Conservation (phyloP, 2,888 invertebrate genomes). For the Hypercompe scribonia region DNA sequence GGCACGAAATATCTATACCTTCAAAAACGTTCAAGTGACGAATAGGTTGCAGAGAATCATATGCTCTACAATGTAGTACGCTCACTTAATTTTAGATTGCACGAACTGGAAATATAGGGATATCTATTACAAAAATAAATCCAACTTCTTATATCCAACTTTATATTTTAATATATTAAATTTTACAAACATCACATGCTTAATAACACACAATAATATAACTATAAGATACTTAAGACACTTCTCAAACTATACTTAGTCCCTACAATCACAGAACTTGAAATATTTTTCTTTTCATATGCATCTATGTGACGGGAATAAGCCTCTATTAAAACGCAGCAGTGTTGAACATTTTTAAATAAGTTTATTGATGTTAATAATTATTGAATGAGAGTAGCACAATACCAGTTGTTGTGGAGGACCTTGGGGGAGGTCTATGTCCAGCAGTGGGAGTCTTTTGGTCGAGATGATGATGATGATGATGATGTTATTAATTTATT, state of each 20-base stretch:
- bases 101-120: background rate
- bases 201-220: constrained; percentile 15
- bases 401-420: no score
- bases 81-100: background rate
- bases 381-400: no score
- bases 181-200: constrained; percentile 29
- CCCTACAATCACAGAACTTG: constrained; percentile 37
- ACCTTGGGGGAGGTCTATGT: no score
- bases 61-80: background rate
- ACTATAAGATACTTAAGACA: constrained; percentile 17
- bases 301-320: no score
- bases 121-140: background rate
- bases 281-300: constrained; percentile 25
- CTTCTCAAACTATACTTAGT: constrained; percentile 26
- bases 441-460: no score
- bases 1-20: no score
- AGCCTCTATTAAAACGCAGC: background rate
- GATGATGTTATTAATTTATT: background rate
- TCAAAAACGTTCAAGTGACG: no score
- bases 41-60: background rate
- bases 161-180: constrained; percentile 25
- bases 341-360: background rate
- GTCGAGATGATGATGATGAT: background rate
- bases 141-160: constrained; percentile 18
- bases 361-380: no score